A percentile compares a stretch with the other conserved stretches of the same genome.
phyloP scores from a whole-genome alignment of 2,113 vertebrate genomes.

The Brachypodius melanocephalos region DNA sequence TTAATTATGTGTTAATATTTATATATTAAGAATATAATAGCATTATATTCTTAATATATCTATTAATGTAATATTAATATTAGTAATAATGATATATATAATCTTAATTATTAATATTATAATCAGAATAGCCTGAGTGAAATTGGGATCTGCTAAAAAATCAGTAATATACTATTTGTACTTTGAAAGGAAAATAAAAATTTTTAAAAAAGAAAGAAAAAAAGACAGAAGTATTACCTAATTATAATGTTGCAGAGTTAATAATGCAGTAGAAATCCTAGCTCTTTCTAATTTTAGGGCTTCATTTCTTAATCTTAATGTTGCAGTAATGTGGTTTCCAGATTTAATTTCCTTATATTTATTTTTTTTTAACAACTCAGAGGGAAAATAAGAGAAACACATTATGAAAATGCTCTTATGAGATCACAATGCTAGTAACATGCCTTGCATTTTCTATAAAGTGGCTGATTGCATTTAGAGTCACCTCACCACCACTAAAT shows the following conservation, averaged over 20 bases:
- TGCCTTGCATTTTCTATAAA: not conserved
- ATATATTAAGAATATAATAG: not conserved
- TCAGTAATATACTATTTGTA: not conserved
- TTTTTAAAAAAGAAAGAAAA: not conserved
- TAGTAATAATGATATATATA: too few species aligned
- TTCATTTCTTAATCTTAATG: conserved; percentile 27
- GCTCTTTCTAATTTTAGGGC: not conserved
- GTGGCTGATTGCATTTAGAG: not conserved
- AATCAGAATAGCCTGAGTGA: not conserved
- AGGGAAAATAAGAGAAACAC: conserved; percentile 13
- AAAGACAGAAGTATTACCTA: not conserved
- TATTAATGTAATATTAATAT: too few species aligned
- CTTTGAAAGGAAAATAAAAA: not conserved
- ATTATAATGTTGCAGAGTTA: not conserved
- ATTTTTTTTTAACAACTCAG: conserved; percentile 43
- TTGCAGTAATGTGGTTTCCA: conserved; percentile 3
- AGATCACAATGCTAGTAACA: conserved; percentile 6
- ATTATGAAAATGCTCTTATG: conserved; percentile 30
- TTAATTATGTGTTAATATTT: not conserved
- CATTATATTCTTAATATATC: not conserved
- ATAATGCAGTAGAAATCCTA: conserved; percentile 20
- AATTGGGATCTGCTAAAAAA: not conserved
- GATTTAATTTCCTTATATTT: conserved; percentile 53
- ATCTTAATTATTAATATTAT: not conserved
- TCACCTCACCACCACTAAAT: conserved; percentile 7